These are phyloP conservation scores for Gallinago stenura DNA, from an alignment of 2,797 vertebrate genomes.

Conservation along the genomic window DNA sequence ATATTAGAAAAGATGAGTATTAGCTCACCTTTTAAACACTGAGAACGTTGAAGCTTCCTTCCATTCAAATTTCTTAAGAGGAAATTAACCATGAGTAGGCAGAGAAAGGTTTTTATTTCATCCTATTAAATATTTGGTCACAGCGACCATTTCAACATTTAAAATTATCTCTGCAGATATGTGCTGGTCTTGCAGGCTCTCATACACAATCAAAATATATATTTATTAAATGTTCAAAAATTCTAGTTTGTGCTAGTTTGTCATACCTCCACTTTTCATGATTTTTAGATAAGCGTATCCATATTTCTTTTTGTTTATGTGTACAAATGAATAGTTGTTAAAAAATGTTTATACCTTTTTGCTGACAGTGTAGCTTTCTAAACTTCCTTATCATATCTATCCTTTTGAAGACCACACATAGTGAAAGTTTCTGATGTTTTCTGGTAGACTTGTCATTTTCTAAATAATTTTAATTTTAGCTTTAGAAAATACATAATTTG, in stretches of 20 bases:
- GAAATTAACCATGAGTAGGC: not conserved
- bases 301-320: not conserved
- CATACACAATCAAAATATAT: not conserved
- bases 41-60: not conserved
- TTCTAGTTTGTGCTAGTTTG: not conserved
- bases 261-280: not conserved
- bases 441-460: not conserved
- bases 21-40: not conserved
- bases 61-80: not conserved
- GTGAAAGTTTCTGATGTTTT: not conserved
- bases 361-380: not conserved
- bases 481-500: not conserved
- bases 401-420: not conserved
- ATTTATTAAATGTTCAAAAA: not conserved
- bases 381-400: not conserved
- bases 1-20: not conserved
- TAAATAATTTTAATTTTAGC: not conserved
- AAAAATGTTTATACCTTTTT: not conserved
- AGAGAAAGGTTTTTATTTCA: not conserved
- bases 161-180: not conserved
- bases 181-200: not conserved
- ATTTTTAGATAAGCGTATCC: not conserved
- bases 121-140: not conserved
- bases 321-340: not conserved
- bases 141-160: not conserved